A percentile compares a stretch with the other conserved stretches of the same genome.
Conservation (phyloP, 2,888 invertebrate species). For the Heliconius sara region DNA sequence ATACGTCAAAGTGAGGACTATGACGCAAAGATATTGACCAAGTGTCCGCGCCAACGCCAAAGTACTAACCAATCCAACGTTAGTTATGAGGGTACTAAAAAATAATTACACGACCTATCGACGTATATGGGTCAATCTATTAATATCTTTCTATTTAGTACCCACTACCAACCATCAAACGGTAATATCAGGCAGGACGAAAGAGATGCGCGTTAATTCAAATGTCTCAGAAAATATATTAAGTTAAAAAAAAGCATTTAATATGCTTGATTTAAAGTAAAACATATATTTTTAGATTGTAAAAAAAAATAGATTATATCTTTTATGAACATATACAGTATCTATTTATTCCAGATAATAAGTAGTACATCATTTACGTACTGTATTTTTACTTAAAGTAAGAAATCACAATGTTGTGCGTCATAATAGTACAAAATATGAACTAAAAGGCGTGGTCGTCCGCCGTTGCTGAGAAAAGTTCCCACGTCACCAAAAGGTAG, state of each 20-base stretch:
- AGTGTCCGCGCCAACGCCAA: conserved; percentile 40
- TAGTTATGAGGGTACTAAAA: conserved; percentile 43
- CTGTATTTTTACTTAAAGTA: conserved; percentile 2
- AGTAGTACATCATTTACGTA: background rate
- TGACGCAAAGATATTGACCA: conserved; percentile 50
- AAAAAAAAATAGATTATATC: background rate
- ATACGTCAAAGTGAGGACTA: conserved; percentile 52
- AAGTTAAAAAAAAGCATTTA: no score
- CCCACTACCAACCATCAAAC: no score
- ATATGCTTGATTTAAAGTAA: background rate
- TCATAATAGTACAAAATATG: conserved; percentile 9
- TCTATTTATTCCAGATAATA: background rate
- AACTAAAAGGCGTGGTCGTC: conserved; percentile 20
- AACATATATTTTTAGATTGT: background rate
- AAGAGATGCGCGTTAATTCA: background rate
- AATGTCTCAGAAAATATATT: no score
- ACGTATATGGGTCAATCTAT: conserved; percentile 7
- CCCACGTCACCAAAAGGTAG: conserved; percentile 26
- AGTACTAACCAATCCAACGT: conserved; percentile 34
- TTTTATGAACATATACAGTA: background rate
- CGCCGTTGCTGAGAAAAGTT: conserved; percentile 23
- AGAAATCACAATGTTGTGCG: background rate
- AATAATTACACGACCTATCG: conserved; percentile 8
- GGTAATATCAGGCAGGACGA: no score
- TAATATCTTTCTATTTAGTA: background rate